phyloP scores from a whole-genome alignment of 2,113 vertebrate genomes.

The Chamaea fasciata region DNA sequence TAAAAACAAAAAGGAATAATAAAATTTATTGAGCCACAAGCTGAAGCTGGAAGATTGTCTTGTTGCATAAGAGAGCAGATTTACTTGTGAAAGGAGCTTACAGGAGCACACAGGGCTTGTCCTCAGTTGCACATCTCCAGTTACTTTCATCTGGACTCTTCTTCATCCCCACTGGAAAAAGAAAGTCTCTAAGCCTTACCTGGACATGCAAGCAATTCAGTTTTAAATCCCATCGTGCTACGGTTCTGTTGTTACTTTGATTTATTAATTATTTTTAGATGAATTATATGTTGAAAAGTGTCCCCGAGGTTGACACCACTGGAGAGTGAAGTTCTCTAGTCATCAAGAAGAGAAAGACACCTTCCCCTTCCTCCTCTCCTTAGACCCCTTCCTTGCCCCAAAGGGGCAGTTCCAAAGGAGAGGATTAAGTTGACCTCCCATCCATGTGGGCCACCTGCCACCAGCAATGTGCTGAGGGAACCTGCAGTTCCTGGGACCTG shows the following conservation, averaged over 20 bases:
- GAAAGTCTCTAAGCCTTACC: conserved; percentile 1
- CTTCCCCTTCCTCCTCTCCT: neutral
- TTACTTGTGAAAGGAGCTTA: conserved; percentile 44
- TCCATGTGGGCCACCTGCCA: neutral
- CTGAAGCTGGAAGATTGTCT: conserved; percentile 62
- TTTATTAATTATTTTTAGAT: conserved; percentile 14
- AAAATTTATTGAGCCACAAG: conserved; percentile 75
- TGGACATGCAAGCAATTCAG: neutral
- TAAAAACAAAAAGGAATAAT: conserved; percentile 77
- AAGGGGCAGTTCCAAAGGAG: neutral
- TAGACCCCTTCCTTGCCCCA: neutral
- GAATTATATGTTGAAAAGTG: neutral
- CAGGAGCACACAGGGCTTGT: conserved; percentile 1
- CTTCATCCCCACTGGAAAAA: neutral
- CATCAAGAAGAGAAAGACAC: neutral
- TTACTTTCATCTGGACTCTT: conserved; percentile 16
- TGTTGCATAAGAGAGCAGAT: conserved; percentile 38
- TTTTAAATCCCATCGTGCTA: neutral
- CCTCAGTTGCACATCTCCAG: neutral
- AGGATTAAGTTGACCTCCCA: neutral
- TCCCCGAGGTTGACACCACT: neutral
- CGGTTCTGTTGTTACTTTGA: conserved; percentile 10
- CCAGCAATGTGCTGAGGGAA: neutral
- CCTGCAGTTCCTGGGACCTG: neutral
- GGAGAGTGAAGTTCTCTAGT: neutral